Base-by-base conservation (phyloP, 2,888 invertebrate species). In the Heliothis peltigera region DNA sequence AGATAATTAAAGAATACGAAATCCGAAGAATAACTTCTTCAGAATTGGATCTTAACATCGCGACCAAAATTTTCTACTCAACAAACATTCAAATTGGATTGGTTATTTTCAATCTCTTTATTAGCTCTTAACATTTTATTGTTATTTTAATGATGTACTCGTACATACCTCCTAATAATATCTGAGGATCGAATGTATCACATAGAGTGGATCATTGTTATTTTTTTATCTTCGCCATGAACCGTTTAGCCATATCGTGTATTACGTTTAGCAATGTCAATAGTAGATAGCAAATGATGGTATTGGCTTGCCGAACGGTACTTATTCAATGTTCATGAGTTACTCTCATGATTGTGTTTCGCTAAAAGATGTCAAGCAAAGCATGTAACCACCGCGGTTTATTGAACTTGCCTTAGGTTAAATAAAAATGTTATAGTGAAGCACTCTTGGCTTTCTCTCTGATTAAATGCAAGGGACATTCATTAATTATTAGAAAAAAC, bases 291-390 rank as follows among this genome's bases (percentile, higher is more conserved):
- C 76, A 75, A 80, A 79, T 72, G 80, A 80, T 71, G 55, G 77
- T 87, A 86, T 87, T 88, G 80, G 83, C 86, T 81, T 84, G 83
- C 76, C 72, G 70, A 91, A 91, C 90, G 87, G 90, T 89, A 88
- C 84, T 82, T 84, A 79, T 84, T 85, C 83, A 85, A 82, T 83
- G 82, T 75, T 75, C 77, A 83, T 86, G 72, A 77, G 67, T 81
- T 82, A 80, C 70, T 73, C 65, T 71, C 65, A 62, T 72, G 80
- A 81, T 79, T 75, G 65, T 76, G 54, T 79, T 81, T 69, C 49
- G 48, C 75, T 81, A 78, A 80, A 80, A 78, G 65, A 76, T 76
- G 76, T 76, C 77, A 75, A 73, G 59, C 66, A 53, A 71, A 80
- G 75, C 58, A 64, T 79, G 68, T 70, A 59, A 58, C 55, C 44